Evolutionary conservation across 2,888 invertebrate species (phyloP).

Genomic region (Nemoura dubitans): DNA sequence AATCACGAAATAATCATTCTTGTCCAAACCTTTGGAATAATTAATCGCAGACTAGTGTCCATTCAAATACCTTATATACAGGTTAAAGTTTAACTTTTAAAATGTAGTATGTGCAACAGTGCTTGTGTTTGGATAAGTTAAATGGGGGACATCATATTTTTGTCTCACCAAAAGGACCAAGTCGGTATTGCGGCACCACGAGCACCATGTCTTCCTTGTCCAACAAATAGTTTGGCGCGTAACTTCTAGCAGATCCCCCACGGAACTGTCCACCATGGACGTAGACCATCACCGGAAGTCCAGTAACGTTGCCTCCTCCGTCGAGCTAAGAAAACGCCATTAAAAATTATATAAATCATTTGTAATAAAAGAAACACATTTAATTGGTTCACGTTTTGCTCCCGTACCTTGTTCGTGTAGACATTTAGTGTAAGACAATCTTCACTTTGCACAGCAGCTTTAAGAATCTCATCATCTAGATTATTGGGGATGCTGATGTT

Average conservation of each 20-base stretch:
- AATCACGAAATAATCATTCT: too few species aligned
- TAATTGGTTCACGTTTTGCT: too few species aligned
- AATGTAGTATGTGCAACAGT: too few species aligned
- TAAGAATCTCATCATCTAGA: too few species aligned
- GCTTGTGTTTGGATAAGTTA: too few species aligned
- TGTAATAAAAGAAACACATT: neutral
- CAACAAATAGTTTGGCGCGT: slow-evolving; percentile 57
- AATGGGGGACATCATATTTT: too few species aligned
- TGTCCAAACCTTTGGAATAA: too few species aligned
- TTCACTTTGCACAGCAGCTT: slow-evolving; percentile 52
- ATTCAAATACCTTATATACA: too few species aligned
- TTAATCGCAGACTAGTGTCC: too few species aligned
- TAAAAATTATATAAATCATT: neutral
- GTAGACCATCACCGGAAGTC: slow-evolving; percentile 60
- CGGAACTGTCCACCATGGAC: slow-evolving; percentile 63
- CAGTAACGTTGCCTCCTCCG: slow-evolving; percentile 37
- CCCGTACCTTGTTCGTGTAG: slow-evolving; percentile 56
- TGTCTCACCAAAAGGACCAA: slow-evolving; percentile 63
- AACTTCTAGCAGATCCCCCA: slow-evolving; percentile 57
- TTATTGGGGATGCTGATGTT: neutral
- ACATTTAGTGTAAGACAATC: slow-evolving; percentile 60
- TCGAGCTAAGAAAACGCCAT: neutral
- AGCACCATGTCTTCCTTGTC: slow-evolving; percentile 62
- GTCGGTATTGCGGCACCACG: slow-evolving; percentile 63
- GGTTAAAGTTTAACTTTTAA: too few species aligned